Percentiles rank a stretch among this genome's conserved stretches.
phyloP scores from a whole-genome alignment of 2,888 invertebrate species.

The Serripes groenlandicus region DNA sequence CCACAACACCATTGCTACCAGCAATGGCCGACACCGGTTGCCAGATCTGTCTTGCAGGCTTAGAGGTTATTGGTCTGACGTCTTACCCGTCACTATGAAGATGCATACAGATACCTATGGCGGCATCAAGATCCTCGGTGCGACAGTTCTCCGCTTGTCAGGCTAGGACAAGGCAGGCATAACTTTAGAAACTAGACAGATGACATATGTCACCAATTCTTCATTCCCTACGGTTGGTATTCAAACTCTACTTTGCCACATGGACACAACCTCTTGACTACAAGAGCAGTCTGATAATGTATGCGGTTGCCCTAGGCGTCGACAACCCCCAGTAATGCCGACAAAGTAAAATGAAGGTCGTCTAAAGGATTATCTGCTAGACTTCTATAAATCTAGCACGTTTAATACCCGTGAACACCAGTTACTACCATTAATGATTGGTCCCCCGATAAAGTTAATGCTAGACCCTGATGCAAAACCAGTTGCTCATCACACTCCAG shows the following conservation, averaged over 20 bases:
- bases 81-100: conserved; percentile 75
- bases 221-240: conserved; percentile 62
- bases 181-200: conserved; percentile 68
- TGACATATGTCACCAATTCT: conserved; percentile 72
- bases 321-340: conserved; percentile 57
- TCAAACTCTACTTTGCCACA: not conserved
- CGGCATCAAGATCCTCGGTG: conserved; percentile 74
- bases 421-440: conserved; percentile 67
- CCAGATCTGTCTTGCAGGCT: conserved; percentile 71
- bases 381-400: conserved; percentile 71
- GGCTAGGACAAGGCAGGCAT: conserved; percentile 28
- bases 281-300: conserved; percentile 38
- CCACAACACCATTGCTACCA: not conserved
- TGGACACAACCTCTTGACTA: not conserved
- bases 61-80: conserved; percentile 68
- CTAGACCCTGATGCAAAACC: too few relatives aligned
- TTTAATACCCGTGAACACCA: conserved; percentile 78
- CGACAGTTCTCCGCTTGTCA: conserved; percentile 65
- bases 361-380: conserved; percentile 64
- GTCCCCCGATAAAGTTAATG: too few relatives aligned
- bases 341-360: conserved; percentile 52
- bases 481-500: too few relatives aligned
- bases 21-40: conserved; percentile 61
- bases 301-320: conserved; percentile 42
- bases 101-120: conserved; percentile 74